Percentiles rank a stretch among this genome's conserved stretches.
Conservation (phyloP, 2,797 vertebrate genomes). For the Melanotaenia trifasciata region DNA sequence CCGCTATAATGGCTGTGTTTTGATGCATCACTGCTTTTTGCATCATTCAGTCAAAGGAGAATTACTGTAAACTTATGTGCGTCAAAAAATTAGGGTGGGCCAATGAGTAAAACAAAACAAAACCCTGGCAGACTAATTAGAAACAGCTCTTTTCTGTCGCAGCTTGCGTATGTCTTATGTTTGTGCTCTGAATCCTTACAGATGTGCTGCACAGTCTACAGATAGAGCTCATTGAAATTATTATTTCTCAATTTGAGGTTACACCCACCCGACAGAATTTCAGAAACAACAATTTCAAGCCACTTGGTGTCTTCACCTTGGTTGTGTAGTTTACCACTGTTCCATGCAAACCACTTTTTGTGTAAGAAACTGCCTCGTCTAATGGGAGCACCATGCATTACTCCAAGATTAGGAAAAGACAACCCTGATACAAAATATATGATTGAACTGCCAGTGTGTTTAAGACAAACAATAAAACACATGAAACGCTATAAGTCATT, state of each 20-base stretch:
- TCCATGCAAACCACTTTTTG: constrained; percentile 9
- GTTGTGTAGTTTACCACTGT: constrained; percentile 13
- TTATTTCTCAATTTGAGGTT: constrained; percentile 47
- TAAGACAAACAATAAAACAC: constrained; percentile 36
- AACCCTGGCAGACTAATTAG: constrained; percentile 27
- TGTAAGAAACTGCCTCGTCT: constrained; percentile 22
- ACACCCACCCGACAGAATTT: constrained; percentile 46
- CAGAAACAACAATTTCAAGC: constrained; percentile 33
- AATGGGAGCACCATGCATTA: background rate
- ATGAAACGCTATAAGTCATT: constrained; percentile 34
- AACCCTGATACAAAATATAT: constrained; percentile 8
- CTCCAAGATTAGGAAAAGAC: constrained; percentile 2
- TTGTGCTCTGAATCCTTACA: constrained; percentile 30
- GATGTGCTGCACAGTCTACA: constrained; percentile 10
- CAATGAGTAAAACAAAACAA: constrained; percentile 30
- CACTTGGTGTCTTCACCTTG: constrained; percentile 28
- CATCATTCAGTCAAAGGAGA: constrained; percentile 21
- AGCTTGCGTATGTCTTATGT: constrained; percentile 21
- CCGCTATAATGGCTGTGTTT: constrained; percentile 22
- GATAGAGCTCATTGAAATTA: constrained; percentile 19
- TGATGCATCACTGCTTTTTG: constrained; percentile 32
- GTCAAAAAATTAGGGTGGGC: constrained; percentile 10
- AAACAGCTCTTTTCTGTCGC: constrained; percentile 37
- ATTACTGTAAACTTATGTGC: constrained; percentile 21
- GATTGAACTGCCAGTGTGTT: constrained; percentile 6